A percentile compares a stretch with the other conserved stretches of the same genome.
phyloP scores from a whole-genome alignment of 1,140 invertebrate species.

The Drosophila takahashii region DNA sequence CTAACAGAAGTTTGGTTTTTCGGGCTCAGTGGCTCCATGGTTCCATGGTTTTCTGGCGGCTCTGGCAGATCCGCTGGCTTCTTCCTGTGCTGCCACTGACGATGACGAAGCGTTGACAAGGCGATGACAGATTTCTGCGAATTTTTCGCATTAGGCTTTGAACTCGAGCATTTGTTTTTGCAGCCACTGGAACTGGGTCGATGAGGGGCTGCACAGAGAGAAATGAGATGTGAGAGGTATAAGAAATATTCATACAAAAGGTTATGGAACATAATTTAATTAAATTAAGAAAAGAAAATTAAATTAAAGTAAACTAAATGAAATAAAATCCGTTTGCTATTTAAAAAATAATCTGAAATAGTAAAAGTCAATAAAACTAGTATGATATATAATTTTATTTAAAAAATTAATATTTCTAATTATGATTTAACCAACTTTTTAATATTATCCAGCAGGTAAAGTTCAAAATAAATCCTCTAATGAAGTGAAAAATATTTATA shows the following conservation, averaged over 20 bases:
- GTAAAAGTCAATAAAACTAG: no score
- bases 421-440: no score
- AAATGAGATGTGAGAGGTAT: background rate
- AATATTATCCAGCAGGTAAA: no score
- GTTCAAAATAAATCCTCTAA: no score
- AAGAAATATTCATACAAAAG: background rate
- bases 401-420: no score
- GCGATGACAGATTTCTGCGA: constrained; percentile 82
- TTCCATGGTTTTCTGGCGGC: constrained; percentile 3
- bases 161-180: constrained; percentile 74
- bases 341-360: no score
- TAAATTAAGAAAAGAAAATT: no score
- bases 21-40: constrained; percentile 7
- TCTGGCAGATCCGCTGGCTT: constrained; percentile 37
- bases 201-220: constrained; percentile 5
- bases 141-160: constrained; percentile 83
- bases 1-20: constrained; percentile 6
- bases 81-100: constrained; percentile 51
- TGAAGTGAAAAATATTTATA: background rate
- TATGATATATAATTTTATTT: no score
- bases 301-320: no score
- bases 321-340: no score
- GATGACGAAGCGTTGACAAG: constrained; percentile 80
- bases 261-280: no score
- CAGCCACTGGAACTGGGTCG: constrained; percentile 52